Conservation (phyloP, 2,113 vertebrate species). For the Dendrocopos noguchii region DNA sequence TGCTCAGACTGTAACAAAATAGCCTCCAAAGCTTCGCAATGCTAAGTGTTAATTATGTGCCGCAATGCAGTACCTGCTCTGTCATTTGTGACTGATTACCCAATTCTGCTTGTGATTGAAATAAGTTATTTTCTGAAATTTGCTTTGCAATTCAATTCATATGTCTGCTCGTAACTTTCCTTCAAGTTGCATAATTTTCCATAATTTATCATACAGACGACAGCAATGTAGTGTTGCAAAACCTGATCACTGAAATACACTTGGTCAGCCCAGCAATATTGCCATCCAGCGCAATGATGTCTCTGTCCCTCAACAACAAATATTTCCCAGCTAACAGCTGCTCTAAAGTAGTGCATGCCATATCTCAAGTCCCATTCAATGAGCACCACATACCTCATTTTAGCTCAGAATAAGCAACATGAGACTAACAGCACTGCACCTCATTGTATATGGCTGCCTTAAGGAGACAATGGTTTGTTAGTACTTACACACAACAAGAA, state of each 20-base stretch:
- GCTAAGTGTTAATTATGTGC: slow-evolving; percentile 51
- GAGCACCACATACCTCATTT: background rate
- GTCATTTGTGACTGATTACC: slow-evolving; percentile 56
- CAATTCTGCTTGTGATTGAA: slow-evolving; percentile 27
- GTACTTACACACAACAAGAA: too few relatives aligned
- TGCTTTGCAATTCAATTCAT: slow-evolving; percentile 29
- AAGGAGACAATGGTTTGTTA: background rate
- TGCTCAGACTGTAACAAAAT: slow-evolving; percentile 23
- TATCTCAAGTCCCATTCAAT: background rate
- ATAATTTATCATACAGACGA: slow-evolving; percentile 28
- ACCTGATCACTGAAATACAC: background rate
- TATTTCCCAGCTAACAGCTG: background rate
- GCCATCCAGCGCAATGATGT: rapidly evolving
- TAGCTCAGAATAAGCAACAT: background rate
- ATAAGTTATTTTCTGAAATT: slow-evolving; percentile 54
- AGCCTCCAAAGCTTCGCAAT: background rate
- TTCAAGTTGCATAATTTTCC: slow-evolving; percentile 43
- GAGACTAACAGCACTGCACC: background rate
- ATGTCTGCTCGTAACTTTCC: slow-evolving; percentile 36
- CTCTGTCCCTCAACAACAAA: background rate
- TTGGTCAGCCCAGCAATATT: background rate
- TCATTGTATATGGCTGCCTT: background rate
- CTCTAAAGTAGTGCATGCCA: background rate
- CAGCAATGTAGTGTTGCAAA: background rate
- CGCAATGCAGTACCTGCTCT: slow-evolving; percentile 18